Evolutionary conservation across 2,888 invertebrate genomes (phyloP).

Genomic region (Tanypteryx hageni): DNA sequence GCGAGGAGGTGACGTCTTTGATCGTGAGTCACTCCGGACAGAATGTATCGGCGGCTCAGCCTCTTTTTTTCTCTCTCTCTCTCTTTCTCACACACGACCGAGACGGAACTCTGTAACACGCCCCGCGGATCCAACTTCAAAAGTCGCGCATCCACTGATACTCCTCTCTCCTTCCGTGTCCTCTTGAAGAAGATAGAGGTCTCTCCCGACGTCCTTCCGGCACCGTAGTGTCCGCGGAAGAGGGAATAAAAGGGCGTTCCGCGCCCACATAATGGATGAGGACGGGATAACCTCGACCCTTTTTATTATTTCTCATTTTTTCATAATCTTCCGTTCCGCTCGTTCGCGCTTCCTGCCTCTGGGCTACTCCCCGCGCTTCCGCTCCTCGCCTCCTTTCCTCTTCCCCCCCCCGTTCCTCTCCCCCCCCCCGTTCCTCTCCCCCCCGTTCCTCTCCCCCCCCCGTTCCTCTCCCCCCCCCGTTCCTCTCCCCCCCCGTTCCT

Average conservation of each 20-base stretch:
- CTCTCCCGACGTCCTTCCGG: too few species aligned
- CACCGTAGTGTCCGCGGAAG: too few species aligned
- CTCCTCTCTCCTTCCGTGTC: too few species aligned
- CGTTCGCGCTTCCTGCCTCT: background rate
- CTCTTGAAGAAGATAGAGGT: too few species aligned
- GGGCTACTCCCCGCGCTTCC: background rate
- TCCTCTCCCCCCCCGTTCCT: too few species aligned
- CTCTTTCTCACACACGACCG: background rate
- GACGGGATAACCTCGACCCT: background rate
- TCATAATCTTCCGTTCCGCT: constrained; percentile 39
- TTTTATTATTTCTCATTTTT: constrained; percentile 1
- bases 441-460: background rate
- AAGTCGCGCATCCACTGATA: too few species aligned
- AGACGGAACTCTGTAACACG: background rate
- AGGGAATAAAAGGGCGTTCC: too few species aligned
- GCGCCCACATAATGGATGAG: too few species aligned
- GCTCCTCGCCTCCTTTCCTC: background rate
- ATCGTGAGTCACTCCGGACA: background rate
- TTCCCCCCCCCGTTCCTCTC: background rate
- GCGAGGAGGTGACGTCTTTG: background rate
- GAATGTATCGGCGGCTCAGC: background rate
- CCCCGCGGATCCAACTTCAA: background rate
- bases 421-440: background rate
- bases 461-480: background rate
- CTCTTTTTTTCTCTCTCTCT: too few species aligned